Evolutionary conservation across 2,113 vertebrate species (phyloP), one percentile per base, ranked within the genome.

Genomic region (Caranx ignobilis): DNA sequence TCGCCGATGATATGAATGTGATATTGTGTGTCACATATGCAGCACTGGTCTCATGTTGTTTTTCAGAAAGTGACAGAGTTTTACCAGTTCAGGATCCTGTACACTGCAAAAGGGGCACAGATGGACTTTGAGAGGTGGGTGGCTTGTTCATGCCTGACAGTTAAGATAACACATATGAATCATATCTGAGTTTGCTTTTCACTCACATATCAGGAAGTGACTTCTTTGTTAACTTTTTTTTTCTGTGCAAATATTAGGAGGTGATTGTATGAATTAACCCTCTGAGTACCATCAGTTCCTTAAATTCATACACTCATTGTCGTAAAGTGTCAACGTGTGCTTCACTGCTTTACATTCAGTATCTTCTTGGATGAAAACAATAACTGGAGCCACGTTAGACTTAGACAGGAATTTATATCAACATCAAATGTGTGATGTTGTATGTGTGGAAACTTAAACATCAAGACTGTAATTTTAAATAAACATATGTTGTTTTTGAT

Each of bases 1-100:
- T 57, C 10, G 15, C 4, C 52, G 9, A 55, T 34, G 19, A 45
- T 13, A 45, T 61, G 37, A 26, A 47, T 1, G 26, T 26, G 26
- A 26, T 19, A 35, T 59, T 63, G 5, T 9, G 0, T 55, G 5
- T 47, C 7, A 43, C 5, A 55, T 10, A 6, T 5, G 54, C 9
- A 59, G 4, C 41, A 15, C 19, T 19, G 61, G 3, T 61, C 6
- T 47, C 47, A 6, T 39, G 5, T 15, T 81, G 32, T 78, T 72
- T 88, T 96, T 89, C 93, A 99, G 98, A 96, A 94, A 34, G 93
- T 98, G 87, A 98, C 97, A 32, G 98, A 99, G 89, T 96, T 94
- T 89, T 99, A 99, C 88, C 97, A 98, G 86, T 99, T 99, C 92
- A 97, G 94, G 88, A 96, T 99, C 94, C 96, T 96, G 68, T 99